Evolutionary conservation across 2,113 vertebrate genomes (phyloP), one percentile per base, ranked within the genome.

Genomic region (Calypte anna): DNA sequence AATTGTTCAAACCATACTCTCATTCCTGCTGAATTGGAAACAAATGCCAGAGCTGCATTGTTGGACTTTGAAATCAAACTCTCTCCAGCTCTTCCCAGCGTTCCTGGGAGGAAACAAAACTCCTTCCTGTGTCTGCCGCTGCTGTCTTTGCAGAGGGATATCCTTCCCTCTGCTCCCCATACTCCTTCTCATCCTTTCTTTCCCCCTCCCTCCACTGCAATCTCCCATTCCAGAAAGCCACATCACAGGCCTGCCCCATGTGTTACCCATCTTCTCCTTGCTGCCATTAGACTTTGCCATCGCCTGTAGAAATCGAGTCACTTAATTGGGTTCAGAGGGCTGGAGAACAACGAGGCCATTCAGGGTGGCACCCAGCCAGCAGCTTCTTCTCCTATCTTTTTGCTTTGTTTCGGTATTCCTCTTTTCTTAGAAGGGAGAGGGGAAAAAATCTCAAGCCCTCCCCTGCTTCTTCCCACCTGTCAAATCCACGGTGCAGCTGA

Each of bases 51-150:
- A 38, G 64, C 69, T 96, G 78, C 66, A 72, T 93, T 90, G 92
- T 94, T 80, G 73, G 95, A 48, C 93, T 97, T 97, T 93, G 96
- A 97, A 97, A 97, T 96, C 77, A 90, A 91, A 96, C 91, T 96
- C 91, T 93, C 95, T 96, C 79, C 20, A 11, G 83, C 59, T 96
- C 93, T 97, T 98, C 96, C 90, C 67, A 83, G 94, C 7, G 6
- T 86, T 94, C 94, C 94, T 78, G 59, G 91, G 93, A 96, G 92
- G 93, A 97, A 96, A 97, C 82, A 96, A 92, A 93, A 94, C 88
- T 83, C 81, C 97, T 96, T 97, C 96, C 93, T 96, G 77, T 67
- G 88, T 96, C 95, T 97, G 89, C 75, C 28, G 43, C 89, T 95
- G 95, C 50, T 89, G 92, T 96, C 92, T 97, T 91, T 92, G n/a